Base-by-base conservation (phyloP, 2,113 vertebrate species). In the Coptodon bakossiorum region DNA sequence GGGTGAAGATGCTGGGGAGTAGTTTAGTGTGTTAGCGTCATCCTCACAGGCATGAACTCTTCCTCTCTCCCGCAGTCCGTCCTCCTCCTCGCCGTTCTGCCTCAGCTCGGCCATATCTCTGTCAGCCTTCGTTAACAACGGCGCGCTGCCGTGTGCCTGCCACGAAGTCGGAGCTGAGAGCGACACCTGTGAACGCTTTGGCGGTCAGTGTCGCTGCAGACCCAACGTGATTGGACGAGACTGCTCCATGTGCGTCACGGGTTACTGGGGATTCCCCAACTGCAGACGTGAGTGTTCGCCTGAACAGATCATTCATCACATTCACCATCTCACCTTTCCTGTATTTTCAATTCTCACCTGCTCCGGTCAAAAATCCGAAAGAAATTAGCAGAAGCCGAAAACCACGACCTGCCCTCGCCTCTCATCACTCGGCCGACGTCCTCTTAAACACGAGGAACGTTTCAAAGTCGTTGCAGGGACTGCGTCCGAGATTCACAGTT, bases 261-360 rank as follows among this genome's bases (percentile, higher is more conserved):
- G 98, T 53, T 98, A 97, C 96, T 99, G 98, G 97, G 98, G 98
- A 19, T 99, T 99, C 93, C 99, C 99, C 89, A 96, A 88, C 94
- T 99, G 99, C 93, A 97, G 97, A 80, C 97, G 99, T 99, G 96
- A 98, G 99, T 97, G 12, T 76, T 73, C 24, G 45, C 40, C 14
- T 14, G 5, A 22, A 8, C 63, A 22, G 11, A 31, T 7, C 9
- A 11, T 4, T 1, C 22, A 9, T 24, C 66, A 24, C 38, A 9
- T 45, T 68, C 36, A 1, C 36, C 19, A 0, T 22, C 34, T 38
- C 61, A 63, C 29, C 29, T n/a, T 0, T 36, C 31, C 59, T 68
- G 34, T 22, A 38, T 8, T 68, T 68, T 24, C 36, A 16, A 14
- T 48, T 17, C 48, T 52, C 7, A 52, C 16, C 17, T 9, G 17